Percentiles rank a stretch among this genome's conserved stretches.
Conservation (phyloP, 1,140 invertebrate genomes). For the Zaprionus camerounensis region DNA sequence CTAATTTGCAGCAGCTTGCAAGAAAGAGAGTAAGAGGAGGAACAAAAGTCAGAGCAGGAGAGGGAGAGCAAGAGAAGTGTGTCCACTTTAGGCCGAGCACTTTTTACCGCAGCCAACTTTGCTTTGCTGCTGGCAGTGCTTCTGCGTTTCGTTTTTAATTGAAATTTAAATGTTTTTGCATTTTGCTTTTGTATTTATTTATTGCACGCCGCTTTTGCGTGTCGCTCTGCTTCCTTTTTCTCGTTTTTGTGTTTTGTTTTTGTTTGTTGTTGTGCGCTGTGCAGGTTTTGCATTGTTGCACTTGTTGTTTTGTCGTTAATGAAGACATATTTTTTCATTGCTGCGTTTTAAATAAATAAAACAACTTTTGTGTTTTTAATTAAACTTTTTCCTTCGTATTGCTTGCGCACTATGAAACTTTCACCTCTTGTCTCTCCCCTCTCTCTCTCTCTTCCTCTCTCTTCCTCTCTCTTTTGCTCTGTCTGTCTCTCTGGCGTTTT, state of each 20-base stretch:
- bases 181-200: constrained; percentile 74
- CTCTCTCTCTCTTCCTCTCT: not conserved
- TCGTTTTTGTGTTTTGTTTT: constrained; percentile 24
- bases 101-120: constrained; percentile 43
- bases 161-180: constrained; percentile 82
- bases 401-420: constrained; percentile 48
- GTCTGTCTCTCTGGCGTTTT: constrained; percentile 51
- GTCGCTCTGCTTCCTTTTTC: constrained; percentile 14
- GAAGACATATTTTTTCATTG: constrained; percentile 81
- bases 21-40: not conserved
- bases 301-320: constrained; percentile 73
- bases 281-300: constrained; percentile 62
- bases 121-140: constrained; percentile 1
- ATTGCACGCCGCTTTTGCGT: constrained; percentile 53
- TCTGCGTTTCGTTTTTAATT: constrained; percentile 64
- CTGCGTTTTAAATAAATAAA: constrained; percentile 76
- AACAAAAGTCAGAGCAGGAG: not conserved
- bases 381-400: constrained; percentile 73
- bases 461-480: not conserved
- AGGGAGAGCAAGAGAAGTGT: constrained; percentile 11
- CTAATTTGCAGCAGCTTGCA: constrained; percentile 64
- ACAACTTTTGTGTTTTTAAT: constrained; percentile 83
- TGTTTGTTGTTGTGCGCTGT: constrained; percentile 40
- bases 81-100: constrained; percentile 64
- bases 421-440: not conserved